Base-by-base conservation (phyloP, 92 coral and sea anemone species). In the Zoanthus sansibaricus region DNA sequence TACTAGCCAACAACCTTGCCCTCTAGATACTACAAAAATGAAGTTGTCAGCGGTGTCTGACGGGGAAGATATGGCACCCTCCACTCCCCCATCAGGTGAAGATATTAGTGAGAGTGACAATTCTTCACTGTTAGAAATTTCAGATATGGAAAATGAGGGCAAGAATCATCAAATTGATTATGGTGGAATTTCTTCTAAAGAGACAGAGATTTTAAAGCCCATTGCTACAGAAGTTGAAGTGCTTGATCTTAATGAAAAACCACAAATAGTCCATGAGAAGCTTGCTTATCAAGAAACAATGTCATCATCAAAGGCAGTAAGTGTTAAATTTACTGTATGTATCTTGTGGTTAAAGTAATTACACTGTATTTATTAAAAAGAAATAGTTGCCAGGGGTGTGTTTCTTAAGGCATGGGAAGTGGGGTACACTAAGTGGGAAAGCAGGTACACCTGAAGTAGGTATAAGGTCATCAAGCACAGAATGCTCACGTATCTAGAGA, bases 61-160 rank as follows among this genome's bases (percentile, higher is more conserved):
- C 66, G 85, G 59, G 15, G 85, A 80, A 80, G 85, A 80, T 54
- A 80, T 80, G 75, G 75, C 85, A 12, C 61, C 85, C 37, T 80
- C 85, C n/a, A 80, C 85, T 7, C 85, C 85, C 13, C 75, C 85
- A 14, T 80, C 85, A 18, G 74, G 85, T 42, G 85, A 64, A 14
- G 85, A 56, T 42, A 72, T 20, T 16, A 80, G 47, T 20, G 85
- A 80, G 13, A 80, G 85, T 80, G 85, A 80, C 45, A 71, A 66
- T 47, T 80, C 85, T 6, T 80, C 85, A 80, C 44, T 46, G 46
- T 54, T 70, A 18, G 85, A 80, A 80, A 25, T 80, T 48, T 80
- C 85, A 45, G 85, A 80, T 4, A 72, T 21, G 21, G 75, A 80
- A 68, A 80, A 80, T 80, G 85, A 66, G 66, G 45, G 55, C 20